Base-by-base conservation (phyloP, 2,797 vertebrate species). In the Sciaenops ocellatus region DNA sequence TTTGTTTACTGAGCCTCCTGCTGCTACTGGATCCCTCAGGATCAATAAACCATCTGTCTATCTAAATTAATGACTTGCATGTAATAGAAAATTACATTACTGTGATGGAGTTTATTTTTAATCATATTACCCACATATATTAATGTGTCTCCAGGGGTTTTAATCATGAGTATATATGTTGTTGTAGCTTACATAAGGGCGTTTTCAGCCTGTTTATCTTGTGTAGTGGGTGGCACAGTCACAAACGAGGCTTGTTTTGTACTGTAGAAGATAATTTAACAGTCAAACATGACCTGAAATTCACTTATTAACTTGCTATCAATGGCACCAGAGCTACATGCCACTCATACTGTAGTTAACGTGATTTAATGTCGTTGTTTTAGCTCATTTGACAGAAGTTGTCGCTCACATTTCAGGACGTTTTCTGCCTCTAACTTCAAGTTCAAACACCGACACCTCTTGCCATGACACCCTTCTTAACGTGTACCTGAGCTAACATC, bases 401-500 rank as follows among this genome's bases (percentile, higher is more conserved):
- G 50, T 52, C 17, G 4, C 15, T 8, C 24, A 28, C 2, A 59
- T 57, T 54, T 54, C 16, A 54, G 3, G 17, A 57, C 16, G 9
- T 6, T 18, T 11, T 26, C 7, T 12, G 7, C 1, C 34, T 24
- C 0, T 1, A 3, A 18, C 18, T 3, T 26, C 0, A 8, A 5
- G 13, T 59, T 64, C 6, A 28, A 18, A 8, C 12, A 7, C 22
- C 9, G 16, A 60, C 28, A 63, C 10, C 2, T 30, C 30, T 10
- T 10, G 41, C 26, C 30, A 8, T 10, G 46, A 26, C 22, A 59
- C 48, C 34, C 34, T 38, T 38, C 8, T 38, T 22, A 51, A 75
- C 30, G 52, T 64, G 9, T 20, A 12, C 8, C 9, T 51, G 22
- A 55, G 81, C 80, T 82, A 83, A 69, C 79, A 55, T 70, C 80